Conservation (phyloP, 2,113 vertebrate species). For the Mesoclemmys tuberculata region DNA sequence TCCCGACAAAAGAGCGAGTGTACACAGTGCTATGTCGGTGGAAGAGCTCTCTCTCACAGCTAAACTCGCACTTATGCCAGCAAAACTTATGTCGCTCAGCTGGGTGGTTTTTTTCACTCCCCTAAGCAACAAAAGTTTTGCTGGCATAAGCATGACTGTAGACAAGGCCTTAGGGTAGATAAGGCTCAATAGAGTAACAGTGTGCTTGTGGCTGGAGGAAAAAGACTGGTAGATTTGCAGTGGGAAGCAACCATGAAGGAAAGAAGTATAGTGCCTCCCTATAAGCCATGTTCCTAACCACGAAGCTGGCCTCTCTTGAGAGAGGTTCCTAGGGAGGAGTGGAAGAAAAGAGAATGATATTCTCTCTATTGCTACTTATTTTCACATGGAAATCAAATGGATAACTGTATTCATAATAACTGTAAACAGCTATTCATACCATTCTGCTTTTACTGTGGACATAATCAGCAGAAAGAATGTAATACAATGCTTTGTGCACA, state of each 20-base stretch:
- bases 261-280: background rate
- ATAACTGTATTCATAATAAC: constrained; percentile 5
- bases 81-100: too few species aligned
- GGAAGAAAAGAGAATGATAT: background rate
- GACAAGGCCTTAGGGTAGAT: background rate
- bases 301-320: background rate
- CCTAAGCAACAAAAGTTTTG: too few species aligned
- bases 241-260: background rate
- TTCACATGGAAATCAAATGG: background rate
- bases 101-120: too few species aligned
- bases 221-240: constrained; percentile 4
- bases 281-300: constrained; percentile 3
- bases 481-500: background rate
- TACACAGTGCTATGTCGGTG: too few species aligned
- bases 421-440: background rate
- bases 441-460: background rate
- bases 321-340: background rate
- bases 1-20: too few species aligned
- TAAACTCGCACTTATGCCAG: too few species aligned
- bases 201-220: background rate
- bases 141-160: too few species aligned
- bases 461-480: background rate
- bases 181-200: background rate
- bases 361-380: background rate
- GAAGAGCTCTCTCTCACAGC: too few species aligned